These are phyloP conservation scores for Elaphurus davidianus DNA, from an alignment of 2,113 vertebrate species.

Conservation along the genomic window DNA sequence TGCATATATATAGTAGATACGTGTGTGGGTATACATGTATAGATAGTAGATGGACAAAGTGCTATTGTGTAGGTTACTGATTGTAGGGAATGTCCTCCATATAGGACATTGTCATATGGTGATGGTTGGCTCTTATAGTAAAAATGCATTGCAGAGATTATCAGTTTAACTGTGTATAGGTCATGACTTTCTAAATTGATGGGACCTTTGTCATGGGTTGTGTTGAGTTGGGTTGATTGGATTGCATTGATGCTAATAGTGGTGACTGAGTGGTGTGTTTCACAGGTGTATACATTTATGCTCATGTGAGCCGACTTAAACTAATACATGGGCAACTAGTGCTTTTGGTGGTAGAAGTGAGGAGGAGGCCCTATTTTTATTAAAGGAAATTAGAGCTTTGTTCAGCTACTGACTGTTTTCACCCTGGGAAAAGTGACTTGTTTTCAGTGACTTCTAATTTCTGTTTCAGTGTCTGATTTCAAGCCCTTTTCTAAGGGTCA, in stretches of 20 bases:
- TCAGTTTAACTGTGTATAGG: background rate
- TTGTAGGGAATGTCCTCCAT: background rate
- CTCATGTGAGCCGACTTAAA: background rate
- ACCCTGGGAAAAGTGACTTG: background rate
- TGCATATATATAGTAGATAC: background rate
- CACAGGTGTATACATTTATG: background rate
- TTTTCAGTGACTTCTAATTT: background rate
- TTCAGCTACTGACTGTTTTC: background rate
- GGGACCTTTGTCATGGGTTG: background rate
- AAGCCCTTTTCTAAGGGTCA: background rate
- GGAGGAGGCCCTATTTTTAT: background rate
- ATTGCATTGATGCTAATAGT: background rate
- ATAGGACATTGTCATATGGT: background rate
- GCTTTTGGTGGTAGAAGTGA: background rate
- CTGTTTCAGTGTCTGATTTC: background rate
- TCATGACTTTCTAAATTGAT: background rate
- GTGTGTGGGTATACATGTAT: background rate
- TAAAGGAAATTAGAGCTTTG: background rate
- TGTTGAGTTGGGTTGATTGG: background rate
- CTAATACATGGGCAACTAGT: background rate
- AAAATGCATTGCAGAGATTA: background rate
- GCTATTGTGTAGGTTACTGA: background rate
- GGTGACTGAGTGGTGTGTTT: background rate
- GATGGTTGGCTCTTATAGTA: background rate
- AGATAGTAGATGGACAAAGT: background rate